Base-by-base conservation (phyloP, 1,140 invertebrate species). In the Chrysopa pallens region DNA sequence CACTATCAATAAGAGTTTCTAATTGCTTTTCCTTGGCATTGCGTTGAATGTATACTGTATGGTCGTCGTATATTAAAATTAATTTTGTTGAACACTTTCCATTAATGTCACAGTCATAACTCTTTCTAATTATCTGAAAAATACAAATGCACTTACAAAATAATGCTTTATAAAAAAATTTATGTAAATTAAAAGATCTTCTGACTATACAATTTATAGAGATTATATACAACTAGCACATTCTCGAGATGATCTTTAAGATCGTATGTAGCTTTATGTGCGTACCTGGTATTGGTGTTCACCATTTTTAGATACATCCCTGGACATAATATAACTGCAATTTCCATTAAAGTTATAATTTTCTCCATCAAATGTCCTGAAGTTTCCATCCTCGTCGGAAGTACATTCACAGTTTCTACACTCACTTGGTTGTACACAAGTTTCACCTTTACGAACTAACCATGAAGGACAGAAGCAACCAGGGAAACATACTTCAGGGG, bases 381-480 rank as follows among this genome's bases (percentile, higher is more conserved):
- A 82, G 42, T 80, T 73, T 1, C 79, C 72, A 31, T 75, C 72
- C 1, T 80, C 80, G 38, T 78, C 63, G 0, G 79, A 72, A 39
- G 79, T 72, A 53, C 84, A 88, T 68, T 73, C 59, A 70, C 85
- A 87, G 56, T 89, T 80, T 41, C 74, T 64, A 52, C 85, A 89
- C 28, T 77, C 73, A 0, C 68, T 61, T 0, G 82, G 76, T 38
- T 69, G 63, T 1, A 88, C 66, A 50, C 85, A 88, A 6, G 62
- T 57, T 6, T 81, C 69, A 6, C 70, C 76, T 50, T 76, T 72
- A 1, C 79, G 64, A 0, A 88, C 76, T 14, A 70, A 69, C 37
- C 83, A 84, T 36, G 80, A 73, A 1, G 84, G 82, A 53, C 84
- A 88, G 58, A 84, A 88, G 58, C 84, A 89, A 29, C 84, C 85